phyloP scores from a whole-genome alignment of 2,888 invertebrate species.

The Eumacrocentrus americanus region DNA sequence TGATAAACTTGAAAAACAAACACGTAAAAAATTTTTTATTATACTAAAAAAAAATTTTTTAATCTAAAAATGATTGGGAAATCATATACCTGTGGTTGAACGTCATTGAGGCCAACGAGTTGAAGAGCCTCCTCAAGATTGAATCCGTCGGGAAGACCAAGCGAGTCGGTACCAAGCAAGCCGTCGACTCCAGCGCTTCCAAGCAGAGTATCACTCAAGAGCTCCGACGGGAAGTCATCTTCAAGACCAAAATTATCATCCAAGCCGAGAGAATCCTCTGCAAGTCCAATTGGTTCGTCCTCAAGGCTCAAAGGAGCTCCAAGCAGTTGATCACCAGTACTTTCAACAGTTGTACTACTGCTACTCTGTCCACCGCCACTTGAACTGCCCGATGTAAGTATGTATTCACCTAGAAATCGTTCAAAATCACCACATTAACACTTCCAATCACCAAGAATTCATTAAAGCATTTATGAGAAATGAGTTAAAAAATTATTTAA shows the following conservation, averaged over 20 bases:
- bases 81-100: slow-evolving; percentile 61
- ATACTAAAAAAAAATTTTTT: background rate
- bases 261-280: slow-evolving; percentile 54
- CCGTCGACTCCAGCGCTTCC: slow-evolving; percentile 51
- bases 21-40: background rate
- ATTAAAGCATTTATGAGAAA: background rate
- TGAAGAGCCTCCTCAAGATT: slow-evolving; percentile 77
- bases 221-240: slow-evolving; percentile 55
- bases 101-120: slow-evolving; percentile 75
- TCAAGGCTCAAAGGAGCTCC: slow-evolving; percentile 47
- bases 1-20: too few species aligned
- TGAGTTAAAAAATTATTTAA: background rate
- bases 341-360: slow-evolving; percentile 34
- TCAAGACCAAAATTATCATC: slow-evolving; percentile 55
- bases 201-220: slow-evolving; percentile 51
- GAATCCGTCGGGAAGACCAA: slow-evolving; percentile 68
- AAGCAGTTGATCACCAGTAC: slow-evolving; percentile 44
- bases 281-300: slow-evolving; percentile 49
- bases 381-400: slow-evolving; percentile 51
- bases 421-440: too few species aligned
- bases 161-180: slow-evolving; percentile 56
- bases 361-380: slow-evolving; percentile 40
- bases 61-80: background rate
- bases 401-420: slow-evolving; percentile 60
- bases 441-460: background rate